Evolutionary conservation across 2,888 invertebrate species (phyloP).

Genomic region (Lissocephala sabroskyi): DNA sequence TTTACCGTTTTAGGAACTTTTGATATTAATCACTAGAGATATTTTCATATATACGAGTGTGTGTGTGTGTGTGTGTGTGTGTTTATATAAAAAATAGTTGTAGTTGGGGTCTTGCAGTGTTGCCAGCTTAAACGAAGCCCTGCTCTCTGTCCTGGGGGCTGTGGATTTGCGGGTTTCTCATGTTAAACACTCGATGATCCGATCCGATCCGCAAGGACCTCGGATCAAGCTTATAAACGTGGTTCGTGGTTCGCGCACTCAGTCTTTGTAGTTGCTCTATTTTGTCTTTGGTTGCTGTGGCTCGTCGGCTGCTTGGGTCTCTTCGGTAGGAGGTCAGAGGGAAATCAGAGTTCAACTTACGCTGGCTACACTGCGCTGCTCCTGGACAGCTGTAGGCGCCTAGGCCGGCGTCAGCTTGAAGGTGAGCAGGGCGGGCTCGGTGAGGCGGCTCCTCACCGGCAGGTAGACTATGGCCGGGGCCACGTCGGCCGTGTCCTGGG

Average conservation of each 20-base stretch:
- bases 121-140: constrained; percentile 65
- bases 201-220: too few species aligned
- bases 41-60: too few species aligned
- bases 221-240: too few species aligned
- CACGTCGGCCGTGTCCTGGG: constrained; percentile 43
- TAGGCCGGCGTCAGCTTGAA: constrained; percentile 95
- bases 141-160: constrained; percentile 36
- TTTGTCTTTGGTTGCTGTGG: constrained; percentile 46
- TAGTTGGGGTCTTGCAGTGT: too few species aligned
- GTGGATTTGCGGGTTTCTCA: constrained; percentile 13
- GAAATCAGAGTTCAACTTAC: constrained; percentile 37
- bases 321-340: constrained; percentile 24
- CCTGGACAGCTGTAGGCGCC: constrained; percentile 25
- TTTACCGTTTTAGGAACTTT: constrained; percentile 62
- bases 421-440: constrained; percentile 89
- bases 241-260: constrained; percentile 69
- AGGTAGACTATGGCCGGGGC: constrained; percentile 94
- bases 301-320: constrained; percentile 12
- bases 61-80: constrained; percentile 37
- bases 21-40: constrained; percentile 68
- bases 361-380: constrained; percentile 50
- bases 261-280: constrained; percentile 68
- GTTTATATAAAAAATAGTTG: constrained; percentile 48
- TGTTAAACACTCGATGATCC: constrained; percentile 53
- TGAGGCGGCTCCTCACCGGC: constrained; percentile 90